Conservation (phyloP, 2,888 invertebrate species). For the Limnephilus marmoratus region DNA sequence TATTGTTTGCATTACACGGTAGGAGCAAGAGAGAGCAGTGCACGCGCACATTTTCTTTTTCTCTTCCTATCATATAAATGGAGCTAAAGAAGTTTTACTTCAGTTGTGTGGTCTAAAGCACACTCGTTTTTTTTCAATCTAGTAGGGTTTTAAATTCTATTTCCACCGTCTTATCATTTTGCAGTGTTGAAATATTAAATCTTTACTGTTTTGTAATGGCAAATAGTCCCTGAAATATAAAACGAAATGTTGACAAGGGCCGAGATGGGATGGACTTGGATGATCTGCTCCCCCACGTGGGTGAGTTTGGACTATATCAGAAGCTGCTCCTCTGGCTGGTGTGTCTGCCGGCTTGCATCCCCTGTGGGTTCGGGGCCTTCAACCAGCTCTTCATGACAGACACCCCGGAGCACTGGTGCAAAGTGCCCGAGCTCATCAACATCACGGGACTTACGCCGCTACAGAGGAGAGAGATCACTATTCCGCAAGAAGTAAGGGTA, state of each 20-base stretch:
- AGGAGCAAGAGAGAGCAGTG: no score
- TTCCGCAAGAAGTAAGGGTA: slow-evolving; percentile 78
- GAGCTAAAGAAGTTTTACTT: no score
- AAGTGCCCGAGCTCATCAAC: slow-evolving; percentile 81
- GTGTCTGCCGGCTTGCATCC: slow-evolving; percentile 92
- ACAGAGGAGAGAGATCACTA: slow-evolving; percentile 80
- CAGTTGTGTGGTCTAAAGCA: no score
- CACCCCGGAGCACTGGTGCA: slow-evolving; percentile 92
- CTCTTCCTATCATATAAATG: no score
- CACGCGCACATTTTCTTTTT: no score
- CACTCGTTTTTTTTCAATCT: no score
- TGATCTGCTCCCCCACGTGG: slow-evolving; percentile 89
- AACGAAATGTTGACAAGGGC: slow-evolving; percentile 66
- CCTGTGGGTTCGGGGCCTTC: slow-evolving; percentile 94
- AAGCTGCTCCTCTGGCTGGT: slow-evolving; percentile 90
- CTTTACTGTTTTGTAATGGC: background rate
- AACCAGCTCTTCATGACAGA: slow-evolving; percentile 96
- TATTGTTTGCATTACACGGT: no score
- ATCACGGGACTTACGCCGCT: slow-evolving; percentile 76
- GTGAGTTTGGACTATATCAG: slow-evolving; percentile 94
- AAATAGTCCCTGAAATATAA: background rate
- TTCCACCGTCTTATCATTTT: background rate
- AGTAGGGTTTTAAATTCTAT: no score
- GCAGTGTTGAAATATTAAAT: background rate
- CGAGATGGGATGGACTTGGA: slow-evolving; percentile 86